Evolutionary conservation across 2,888 invertebrate species (phyloP).

Genomic region (Brachylomia viminalis): DNA sequence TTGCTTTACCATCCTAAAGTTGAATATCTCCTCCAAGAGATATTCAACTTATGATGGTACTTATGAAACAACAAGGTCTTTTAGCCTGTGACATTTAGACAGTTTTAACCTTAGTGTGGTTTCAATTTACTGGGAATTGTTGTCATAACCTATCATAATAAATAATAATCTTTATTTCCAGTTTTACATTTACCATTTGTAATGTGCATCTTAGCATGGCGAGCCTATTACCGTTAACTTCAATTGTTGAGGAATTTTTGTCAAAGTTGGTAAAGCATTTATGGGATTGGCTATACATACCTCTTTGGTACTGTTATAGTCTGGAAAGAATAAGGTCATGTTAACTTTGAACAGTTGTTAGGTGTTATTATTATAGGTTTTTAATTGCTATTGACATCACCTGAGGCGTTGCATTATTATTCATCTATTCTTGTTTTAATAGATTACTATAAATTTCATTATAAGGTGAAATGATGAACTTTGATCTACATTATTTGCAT

Average conservation of each 20-base stretch:
- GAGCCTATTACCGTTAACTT: neutral
- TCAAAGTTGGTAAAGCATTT: neutral
- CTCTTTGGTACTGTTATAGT: neutral
- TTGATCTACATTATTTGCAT: neutral
- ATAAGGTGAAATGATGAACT: neutral
- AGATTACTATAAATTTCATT: neutral
- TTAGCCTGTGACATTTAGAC: too few species aligned
- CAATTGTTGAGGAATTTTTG: neutral
- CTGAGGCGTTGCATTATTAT: conserved; percentile 13
- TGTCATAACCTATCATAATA: neutral
- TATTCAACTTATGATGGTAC: too few species aligned
- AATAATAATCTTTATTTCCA: neutral
- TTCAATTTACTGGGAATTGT: neutral
- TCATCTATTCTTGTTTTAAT: conserved; percentile 15
- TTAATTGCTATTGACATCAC: conserved; percentile 40
- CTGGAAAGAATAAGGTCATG: neutral
- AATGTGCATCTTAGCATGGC: neutral
- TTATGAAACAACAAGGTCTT: too few species aligned
- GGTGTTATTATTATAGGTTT: conserved; percentile 25
- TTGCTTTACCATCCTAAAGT: neutral
- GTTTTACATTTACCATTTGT: neutral
- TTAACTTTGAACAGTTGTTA: conserved; percentile 11
- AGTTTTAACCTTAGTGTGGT: too few species aligned
- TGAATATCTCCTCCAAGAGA: too few species aligned
- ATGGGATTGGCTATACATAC: neutral